Percentiles rank a stretch among this genome's conserved stretches.
These are phyloP conservation scores for Rhynchomys soricoides DNA, from an alignment of 2,113 vertebrate species.

Conservation along the genomic window DNA sequence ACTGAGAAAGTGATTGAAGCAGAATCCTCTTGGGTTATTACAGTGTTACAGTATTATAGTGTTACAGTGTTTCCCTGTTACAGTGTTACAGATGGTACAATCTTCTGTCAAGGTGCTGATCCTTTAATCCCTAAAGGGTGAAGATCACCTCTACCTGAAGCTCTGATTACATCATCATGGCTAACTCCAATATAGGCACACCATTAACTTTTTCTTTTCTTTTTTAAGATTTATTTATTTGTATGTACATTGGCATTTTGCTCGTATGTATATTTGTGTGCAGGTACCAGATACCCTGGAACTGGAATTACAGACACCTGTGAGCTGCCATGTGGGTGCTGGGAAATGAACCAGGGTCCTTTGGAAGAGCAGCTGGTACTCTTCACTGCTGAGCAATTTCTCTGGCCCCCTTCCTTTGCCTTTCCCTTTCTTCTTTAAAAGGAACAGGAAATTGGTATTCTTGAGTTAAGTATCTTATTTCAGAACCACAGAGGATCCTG, in stretches of 20 bases:
- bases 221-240: too few species aligned
- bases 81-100: neutral
- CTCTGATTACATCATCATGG: neutral
- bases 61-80: too few species aligned
- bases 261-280: too few species aligned
- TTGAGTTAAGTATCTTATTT: constrained; percentile 4
- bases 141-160: neutral
- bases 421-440: neutral
- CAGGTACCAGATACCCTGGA: too few species aligned
- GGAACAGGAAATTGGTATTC: neutral
- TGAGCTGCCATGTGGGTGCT: too few species aligned
- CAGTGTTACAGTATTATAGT: too few species aligned
- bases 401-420: too few species aligned
- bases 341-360: too few species aligned
- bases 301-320: too few species aligned
- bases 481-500: neutral
- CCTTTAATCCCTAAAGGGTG: neutral
- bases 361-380: too few species aligned
- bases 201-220: neutral
- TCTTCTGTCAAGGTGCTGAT: neutral
- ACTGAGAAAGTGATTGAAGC: constrained; percentile 16
- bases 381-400: too few species aligned
- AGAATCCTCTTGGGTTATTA: neutral
- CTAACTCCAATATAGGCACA: neutral
- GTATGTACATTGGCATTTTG: too few species aligned